Evolutionary conservation across 2,888 invertebrate species (phyloP).

Genomic region (Trilocha varians): DNA sequence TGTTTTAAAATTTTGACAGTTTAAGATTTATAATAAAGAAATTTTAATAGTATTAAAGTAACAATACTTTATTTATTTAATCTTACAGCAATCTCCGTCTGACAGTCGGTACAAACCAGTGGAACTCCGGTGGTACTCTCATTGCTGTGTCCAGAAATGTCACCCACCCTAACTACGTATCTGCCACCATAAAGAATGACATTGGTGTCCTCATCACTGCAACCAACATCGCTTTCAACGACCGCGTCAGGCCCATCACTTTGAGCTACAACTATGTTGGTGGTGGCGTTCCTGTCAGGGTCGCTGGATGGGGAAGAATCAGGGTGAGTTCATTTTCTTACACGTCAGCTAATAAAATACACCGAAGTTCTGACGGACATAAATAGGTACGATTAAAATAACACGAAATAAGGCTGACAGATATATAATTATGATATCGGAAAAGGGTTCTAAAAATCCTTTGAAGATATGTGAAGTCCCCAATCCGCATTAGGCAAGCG

Average conservation of each 20-base stretch:
- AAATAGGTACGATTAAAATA: no score
- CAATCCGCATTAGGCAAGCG: no score
- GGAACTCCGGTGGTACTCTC: conserved; percentile 34
- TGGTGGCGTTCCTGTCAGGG: conserved; percentile 21
- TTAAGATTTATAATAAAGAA: no score
- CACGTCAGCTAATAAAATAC: no score
- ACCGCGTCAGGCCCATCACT: conserved; percentile 17
- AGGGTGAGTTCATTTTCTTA: conserved; percentile 32
- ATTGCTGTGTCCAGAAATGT: conserved; percentile 34
- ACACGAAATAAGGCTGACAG: no score
- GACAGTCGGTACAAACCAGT: conserved; percentile 42
- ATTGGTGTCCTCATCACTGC: conserved; percentile 35
- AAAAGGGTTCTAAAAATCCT: no score
- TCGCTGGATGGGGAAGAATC: conserved; percentile 48
- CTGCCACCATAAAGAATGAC: conserved; percentile 41
- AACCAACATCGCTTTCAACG: conserved; percentile 12
- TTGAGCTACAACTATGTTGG: conserved; percentile 19
- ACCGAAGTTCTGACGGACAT: no score
- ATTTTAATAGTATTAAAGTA: no score
- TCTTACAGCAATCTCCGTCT: conserved; percentile 31
- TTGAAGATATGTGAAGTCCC: no score
- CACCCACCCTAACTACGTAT: conserved; percentile 40
- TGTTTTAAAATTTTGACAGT: no score
- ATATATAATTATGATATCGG: no score
- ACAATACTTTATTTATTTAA: not conserved